These are phyloP conservation scores for Limnephilus marmoratus DNA, from an alignment of 2,888 invertebrate species.

Conservation along the genomic window DNA sequence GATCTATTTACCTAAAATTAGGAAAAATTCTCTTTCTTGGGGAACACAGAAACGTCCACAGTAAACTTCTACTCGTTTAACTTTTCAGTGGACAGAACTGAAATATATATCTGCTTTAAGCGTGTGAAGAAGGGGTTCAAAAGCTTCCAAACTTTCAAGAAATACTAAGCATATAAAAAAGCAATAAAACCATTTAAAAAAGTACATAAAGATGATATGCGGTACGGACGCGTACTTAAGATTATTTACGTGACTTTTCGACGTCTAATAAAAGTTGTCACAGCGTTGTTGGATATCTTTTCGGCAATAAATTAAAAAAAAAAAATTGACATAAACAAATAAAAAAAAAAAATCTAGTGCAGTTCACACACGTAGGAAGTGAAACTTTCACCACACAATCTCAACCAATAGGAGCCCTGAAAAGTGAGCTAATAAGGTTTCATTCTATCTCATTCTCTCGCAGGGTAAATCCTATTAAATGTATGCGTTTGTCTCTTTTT, in stretches of 20 bases:
- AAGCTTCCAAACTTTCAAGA: neutral
- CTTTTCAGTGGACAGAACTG: neutral
- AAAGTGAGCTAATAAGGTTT: no score
- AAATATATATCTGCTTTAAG: neutral
- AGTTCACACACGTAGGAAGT: no score
- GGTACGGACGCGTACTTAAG: neutral
- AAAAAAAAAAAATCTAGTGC: no score
- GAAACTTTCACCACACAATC: no score
- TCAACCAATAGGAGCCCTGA: no score
- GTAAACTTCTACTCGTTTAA: neutral
- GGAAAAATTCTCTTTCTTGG: neutral
- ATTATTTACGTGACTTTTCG: neutral
- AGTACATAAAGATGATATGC: neutral
- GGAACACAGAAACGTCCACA: neutral
- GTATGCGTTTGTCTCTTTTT: no score
- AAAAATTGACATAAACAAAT: neutral
- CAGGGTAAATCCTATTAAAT: no score
- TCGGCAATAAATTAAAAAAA: neutral
- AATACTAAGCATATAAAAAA: neutral
- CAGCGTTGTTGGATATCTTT: neutral
- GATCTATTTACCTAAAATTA: neutral
- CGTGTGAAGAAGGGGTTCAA: no score
- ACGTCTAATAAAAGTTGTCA: neutral
- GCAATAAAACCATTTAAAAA: no score
- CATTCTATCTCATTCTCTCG: no score